These are phyloP conservation scores for Eilema caniola DNA, from an alignment of 2,888 invertebrate species.

Conservation along the genomic window DNA sequence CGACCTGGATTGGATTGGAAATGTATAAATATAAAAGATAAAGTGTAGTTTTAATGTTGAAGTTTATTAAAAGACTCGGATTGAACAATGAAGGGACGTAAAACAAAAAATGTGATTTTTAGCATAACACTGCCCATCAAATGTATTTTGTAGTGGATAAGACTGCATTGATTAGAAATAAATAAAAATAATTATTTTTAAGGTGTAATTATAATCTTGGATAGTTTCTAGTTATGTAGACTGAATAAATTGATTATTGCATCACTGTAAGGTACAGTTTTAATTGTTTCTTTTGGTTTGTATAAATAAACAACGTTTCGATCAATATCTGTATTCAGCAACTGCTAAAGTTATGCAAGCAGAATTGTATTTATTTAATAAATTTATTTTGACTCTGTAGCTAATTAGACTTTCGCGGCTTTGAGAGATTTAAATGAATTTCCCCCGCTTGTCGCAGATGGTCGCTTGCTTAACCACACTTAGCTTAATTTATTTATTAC, in stretches of 20 bases:
- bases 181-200: constrained; percentile 18
- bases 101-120: constrained; percentile 12
- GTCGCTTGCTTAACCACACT: constrained; percentile 40
- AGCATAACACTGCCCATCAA: constrained; percentile 31
- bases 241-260: constrained; percentile 17
- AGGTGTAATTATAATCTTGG: background rate
- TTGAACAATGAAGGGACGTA: constrained; percentile 16
- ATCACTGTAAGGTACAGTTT: constrained; percentile 22
- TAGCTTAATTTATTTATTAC: constrained; percentile 62
- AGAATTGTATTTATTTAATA: constrained; percentile 49
- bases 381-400: constrained; percentile 53
- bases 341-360: constrained; percentile 41
- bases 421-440: constrained; percentile 55
- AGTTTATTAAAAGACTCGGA: constrained; percentile 20
- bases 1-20: background rate
- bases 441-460: constrained; percentile 47
- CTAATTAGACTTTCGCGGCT: constrained; percentile 54
- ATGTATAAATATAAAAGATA: background rate
- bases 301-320: constrained; percentile 34
- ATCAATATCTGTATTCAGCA: constrained; percentile 40
- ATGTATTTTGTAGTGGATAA: constrained; percentile 38
- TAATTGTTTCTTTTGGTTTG: constrained; percentile 39
- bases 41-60: constrained; percentile 1
- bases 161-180: constrained; percentile 44
- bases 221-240: background rate